Evolutionary conservation across 2,113 vertebrate genomes (phyloP), one percentile per base, ranked within the genome.

Genomic region (Grammomys dolichurus): DNA sequence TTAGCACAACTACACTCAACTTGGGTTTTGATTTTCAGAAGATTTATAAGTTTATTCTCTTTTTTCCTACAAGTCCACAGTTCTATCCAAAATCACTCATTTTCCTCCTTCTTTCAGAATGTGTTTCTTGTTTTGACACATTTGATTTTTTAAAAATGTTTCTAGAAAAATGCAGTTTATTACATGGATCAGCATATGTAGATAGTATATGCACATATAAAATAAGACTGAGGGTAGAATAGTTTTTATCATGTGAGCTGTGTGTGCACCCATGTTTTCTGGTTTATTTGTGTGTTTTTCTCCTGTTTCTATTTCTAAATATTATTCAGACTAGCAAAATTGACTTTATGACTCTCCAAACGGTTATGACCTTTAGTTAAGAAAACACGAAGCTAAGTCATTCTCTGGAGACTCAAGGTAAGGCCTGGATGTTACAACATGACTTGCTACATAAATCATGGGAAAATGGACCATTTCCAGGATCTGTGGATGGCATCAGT

Each of bases 281-380:
- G 54, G 48, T 36, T 92, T 75, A 46, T 75, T n/a, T 70, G 33
- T 11, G 81, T 89, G n/a, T 86, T 94, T 22, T 78, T 94, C 58
- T 8, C 80, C 56, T 80, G 9, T 93, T 86, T 86, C 14, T 54
- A 13, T 56, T 91, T 93, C 28, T 95, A 95, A 58, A 13, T 82
- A 4, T 89, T 77, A 12, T 28, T 90, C 82, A 87, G 60, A 92
- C 36, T 87, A 94, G 43, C 84, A 77, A 82, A 91, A 56, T 72
- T 93, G 95, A 95, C 89, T 94, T 96, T 58, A 91, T 93, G 46
- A 93, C 46, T 96, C 46, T 91, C 85, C 85, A 84, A 89, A 46
- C 22, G 31, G 28, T 89, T 36, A 12, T 95, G 77, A 94, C 77
- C 72, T 95, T 97, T 92, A 92, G 63, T 51, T 96, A 91, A 94